Percentiles rank a stretch among this genome's conserved stretches.
Conservation (phyloP, 2,113 vertebrate genomes). For the Semnornis frantzii region DNA sequence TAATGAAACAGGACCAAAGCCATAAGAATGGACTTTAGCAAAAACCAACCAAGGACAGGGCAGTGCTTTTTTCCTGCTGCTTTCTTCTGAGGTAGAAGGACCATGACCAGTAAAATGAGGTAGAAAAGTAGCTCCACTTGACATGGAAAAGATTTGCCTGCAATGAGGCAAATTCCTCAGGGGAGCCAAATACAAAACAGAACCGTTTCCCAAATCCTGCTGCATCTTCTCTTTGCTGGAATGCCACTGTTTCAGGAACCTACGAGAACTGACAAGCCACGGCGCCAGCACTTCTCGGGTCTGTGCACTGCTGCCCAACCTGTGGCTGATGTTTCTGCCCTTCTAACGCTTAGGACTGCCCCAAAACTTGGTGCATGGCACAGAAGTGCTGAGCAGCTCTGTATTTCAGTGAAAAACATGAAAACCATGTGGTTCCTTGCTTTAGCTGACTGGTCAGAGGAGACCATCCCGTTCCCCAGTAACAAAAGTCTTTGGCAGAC, state of each 20-base stretch:
- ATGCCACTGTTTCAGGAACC: background rate
- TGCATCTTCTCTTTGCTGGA: background rate
- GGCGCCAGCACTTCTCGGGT: background rate
- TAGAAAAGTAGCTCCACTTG: background rate
- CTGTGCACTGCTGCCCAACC: background rate
- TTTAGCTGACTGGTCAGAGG: background rate
- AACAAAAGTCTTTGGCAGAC: background rate
- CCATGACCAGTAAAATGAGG: background rate
- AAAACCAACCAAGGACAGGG: background rate
- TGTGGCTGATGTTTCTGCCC: background rate
- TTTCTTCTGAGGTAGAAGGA: background rate
- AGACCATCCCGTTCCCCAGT: background rate
- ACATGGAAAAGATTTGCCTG: background rate
- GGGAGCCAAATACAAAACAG: background rate
- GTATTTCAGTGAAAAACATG: background rate
- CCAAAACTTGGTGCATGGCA: background rate
- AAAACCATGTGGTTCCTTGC: background rate
- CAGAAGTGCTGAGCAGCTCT: background rate
- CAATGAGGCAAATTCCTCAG: background rate
- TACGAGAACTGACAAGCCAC: rapidly evolving
- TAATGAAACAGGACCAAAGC: background rate
- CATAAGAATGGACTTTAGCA: background rate
- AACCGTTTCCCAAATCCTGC: background rate
- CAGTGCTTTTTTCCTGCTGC: background rate
- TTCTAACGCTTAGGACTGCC: background rate